Evolutionary conservation across 1,140 invertebrate species (phyloP).

Genomic region (Drosophila rhopaloa): DNA sequence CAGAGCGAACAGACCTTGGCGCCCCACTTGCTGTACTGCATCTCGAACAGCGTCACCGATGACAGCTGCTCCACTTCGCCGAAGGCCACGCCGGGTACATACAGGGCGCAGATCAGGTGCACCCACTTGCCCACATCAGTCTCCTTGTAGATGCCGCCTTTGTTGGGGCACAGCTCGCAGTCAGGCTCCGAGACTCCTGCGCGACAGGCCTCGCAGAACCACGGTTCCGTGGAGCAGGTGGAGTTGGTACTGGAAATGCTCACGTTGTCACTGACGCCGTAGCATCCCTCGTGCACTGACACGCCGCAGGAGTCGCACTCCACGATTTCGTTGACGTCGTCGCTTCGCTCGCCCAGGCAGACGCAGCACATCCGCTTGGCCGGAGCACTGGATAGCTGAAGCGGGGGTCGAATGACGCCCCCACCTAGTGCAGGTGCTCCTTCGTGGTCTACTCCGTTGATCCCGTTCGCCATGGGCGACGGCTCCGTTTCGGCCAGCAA

Average conservation of each 20-base stretch:
- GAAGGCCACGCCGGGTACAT: conserved; percentile 98
- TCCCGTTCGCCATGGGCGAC: conserved; percentile 10
- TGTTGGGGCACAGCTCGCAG: conserved; percentile 95
- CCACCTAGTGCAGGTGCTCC: neutral
- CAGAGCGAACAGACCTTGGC: conserved; percentile 94
- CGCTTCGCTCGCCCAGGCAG: conserved; percentile 96
- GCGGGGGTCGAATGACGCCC: conserved; percentile 8
- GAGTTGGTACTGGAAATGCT: conserved; percentile 96
- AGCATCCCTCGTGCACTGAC: conserved; percentile 98
- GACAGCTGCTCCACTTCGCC: conserved; percentile 95
- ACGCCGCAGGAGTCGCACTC: conserved; percentile 98
- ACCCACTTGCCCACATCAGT: conserved; percentile 99
- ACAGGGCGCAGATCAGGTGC: conserved; percentile 98
- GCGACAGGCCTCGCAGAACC: conserved; percentile 99
- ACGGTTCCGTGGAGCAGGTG: conserved; percentile 96
- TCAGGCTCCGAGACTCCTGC: conserved; percentile 93
- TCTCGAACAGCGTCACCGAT: conserved; percentile 96
- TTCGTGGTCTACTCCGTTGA: conserved; percentile 27
- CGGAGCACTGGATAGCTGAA: conserved; percentile 40
- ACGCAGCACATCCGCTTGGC: conserved; percentile 93
- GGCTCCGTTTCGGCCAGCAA: conserved; percentile 44
- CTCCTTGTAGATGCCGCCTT: conserved; percentile 97
- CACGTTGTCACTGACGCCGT: conserved; percentile 96
- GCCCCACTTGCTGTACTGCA: conserved; percentile 98
- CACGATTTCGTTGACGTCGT: conserved; percentile 97